phyloP scores from a whole-genome alignment of 1,140 invertebrate genomes.

The Atta cephalotes region DNA sequence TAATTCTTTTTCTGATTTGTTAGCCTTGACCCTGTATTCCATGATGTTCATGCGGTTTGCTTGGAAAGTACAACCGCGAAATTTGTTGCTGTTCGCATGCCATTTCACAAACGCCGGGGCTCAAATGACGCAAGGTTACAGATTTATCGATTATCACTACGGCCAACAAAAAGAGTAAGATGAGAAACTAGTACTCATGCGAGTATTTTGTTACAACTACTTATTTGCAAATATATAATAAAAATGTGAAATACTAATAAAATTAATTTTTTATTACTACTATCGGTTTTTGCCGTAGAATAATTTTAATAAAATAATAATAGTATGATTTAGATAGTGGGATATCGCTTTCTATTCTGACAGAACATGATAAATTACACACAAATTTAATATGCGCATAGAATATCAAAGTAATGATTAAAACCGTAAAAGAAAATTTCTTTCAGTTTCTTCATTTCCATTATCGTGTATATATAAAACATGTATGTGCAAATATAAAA shows the following conservation, averaged over 20 bases:
- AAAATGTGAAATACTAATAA: background rate
- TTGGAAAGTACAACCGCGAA: constrained; percentile 96
- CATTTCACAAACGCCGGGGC: constrained; percentile 96
- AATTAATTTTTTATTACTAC: background rate
- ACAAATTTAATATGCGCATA: background rate
- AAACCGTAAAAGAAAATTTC: background rate
- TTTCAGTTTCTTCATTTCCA: background rate
- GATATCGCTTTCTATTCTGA: background rate
- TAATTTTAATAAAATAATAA: background rate
- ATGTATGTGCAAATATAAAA: constrained; percentile 19
- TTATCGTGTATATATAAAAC: background rate
- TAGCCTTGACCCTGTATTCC: constrained; percentile 96
- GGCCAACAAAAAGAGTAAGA: background rate
- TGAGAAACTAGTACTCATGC: background rate
- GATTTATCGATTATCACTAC: constrained; percentile 90
- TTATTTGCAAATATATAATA: background rate
- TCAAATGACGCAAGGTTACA: constrained; percentile 93
- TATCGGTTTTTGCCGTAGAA: background rate
- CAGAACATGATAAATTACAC: background rate
- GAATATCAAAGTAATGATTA: background rate
- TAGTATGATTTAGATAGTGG: background rate
- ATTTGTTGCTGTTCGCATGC: constrained; percentile 97
- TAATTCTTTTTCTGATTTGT: constrained; percentile 76
- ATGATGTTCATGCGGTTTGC: constrained; percentile 98
- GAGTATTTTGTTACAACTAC: background rate